A percentile compares a stretch with the other conserved stretches of the same genome.
Evolutionary conservation across 2,888 invertebrate genomes (phyloP).

Genomic region (Eupithecia abbreviata): DNA sequence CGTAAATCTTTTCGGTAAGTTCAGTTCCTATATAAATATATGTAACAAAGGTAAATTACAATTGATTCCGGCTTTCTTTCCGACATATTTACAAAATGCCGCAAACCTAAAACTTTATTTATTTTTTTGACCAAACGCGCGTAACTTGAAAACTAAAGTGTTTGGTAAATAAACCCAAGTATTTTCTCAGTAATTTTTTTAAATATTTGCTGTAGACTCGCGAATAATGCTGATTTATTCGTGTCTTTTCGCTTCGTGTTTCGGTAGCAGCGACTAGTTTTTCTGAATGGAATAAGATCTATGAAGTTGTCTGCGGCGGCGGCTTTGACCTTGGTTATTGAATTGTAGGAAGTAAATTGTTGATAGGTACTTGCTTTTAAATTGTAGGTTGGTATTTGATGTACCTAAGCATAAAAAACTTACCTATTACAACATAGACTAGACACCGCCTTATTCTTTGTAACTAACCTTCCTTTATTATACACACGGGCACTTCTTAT

Average conservation of each 20-base stretch:
- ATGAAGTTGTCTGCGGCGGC: constrained; percentile 74
- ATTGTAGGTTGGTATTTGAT: constrained; percentile 83
- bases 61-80: background rate
- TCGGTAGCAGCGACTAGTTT: constrained; percentile 71
- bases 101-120: constrained; percentile 67
- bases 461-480: background rate
- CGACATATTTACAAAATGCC: constrained; percentile 38
- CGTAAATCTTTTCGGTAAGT: constrained; percentile 97
- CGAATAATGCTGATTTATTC: constrained; percentile 36
- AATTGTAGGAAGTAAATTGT: constrained; percentile 83
- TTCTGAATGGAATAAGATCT: constrained; percentile 72
- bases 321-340: constrained; percentile 81
- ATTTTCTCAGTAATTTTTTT: constrained; percentile 6
- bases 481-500: background rate
- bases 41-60: background rate
- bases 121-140: constrained; percentile 70
- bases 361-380: constrained; percentile 79
- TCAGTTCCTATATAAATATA: constrained; percentile 13
- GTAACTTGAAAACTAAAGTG: constrained; percentile 67
- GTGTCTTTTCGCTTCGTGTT: constrained; percentile 49
- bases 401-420: constrained; percentile 77
- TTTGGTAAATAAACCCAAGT: constrained; percentile 19
- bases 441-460: constrained; percentile 10
- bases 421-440: constrained; percentile 44
- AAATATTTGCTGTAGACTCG: background rate